A percentile compares a stretch with the other conserved stretches of the same genome.
These are phyloP conservation scores for Zapus hudsonius DNA, from an alignment of 2,113 vertebrate species.

Conservation along the genomic window DNA sequence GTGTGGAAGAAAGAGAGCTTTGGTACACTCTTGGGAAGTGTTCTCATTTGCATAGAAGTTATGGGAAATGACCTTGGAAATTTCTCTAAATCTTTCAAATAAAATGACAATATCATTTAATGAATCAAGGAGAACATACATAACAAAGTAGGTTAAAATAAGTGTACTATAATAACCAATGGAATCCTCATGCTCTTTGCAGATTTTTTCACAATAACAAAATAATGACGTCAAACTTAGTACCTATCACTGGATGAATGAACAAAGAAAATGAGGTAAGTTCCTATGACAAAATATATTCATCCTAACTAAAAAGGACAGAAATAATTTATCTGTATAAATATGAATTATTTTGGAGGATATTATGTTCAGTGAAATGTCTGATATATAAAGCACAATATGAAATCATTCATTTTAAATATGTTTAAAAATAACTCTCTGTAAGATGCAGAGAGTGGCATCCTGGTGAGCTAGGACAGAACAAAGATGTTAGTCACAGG, in stretches of 20 bases:
- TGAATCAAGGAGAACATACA: no score
- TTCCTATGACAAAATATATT: not conserved
- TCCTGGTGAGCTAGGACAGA: not conserved
- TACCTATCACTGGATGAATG: not conserved
- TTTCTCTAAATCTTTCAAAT: not conserved
- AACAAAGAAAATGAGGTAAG: not conserved
- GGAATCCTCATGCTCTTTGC: not conserved
- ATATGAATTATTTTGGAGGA: not conserved
- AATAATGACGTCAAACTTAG: not conserved
- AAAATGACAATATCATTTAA: not conserved
- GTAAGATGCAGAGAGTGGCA: not conserved
- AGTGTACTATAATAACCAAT: no score
- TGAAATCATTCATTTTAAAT: not conserved
- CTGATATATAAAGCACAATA: not conserved
- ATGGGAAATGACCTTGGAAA: not conserved
- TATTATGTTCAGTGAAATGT: not conserved
- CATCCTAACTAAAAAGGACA: not conserved
- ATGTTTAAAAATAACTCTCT: not conserved
- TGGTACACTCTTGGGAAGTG: not conserved
- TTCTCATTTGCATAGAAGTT: not conserved
- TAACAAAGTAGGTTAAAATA: no score
- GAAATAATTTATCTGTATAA: not conserved
- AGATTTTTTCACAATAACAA: not conserved
- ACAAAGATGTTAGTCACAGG: not conserved
- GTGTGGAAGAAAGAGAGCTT: not conserved